These are phyloP conservation scores for Aphelenchoides avenae DNA, from an alignment of 1,140 invertebrate species.

Conservation along the genomic window DNA sequence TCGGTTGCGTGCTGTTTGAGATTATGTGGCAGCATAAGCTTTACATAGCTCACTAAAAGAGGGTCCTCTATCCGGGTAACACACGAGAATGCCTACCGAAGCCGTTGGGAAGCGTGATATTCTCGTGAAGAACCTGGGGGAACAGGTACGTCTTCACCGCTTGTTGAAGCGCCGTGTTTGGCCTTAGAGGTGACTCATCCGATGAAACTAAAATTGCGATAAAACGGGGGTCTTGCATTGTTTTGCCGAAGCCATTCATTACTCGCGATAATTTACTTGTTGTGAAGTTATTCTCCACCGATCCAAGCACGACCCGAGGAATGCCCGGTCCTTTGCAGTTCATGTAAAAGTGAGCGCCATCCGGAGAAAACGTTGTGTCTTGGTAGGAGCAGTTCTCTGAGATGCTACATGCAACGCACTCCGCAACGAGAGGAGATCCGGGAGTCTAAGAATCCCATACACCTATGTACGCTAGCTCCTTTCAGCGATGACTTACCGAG, in stretches of 20 bases:
- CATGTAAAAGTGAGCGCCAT: constrained; percentile 37
- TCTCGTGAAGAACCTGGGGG: constrained; percentile 43
- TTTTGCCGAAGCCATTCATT: no score
- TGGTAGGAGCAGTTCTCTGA: constrained; percentile 47
- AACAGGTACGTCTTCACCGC: constrained; percentile 32
- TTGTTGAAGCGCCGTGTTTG: constrained; percentile 36
- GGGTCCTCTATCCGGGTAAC: neutral
- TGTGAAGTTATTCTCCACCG: constrained; percentile 25
- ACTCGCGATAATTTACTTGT: no score
- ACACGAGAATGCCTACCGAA: constrained; percentile 27
- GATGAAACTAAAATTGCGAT: neutral
- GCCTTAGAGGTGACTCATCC: no score
- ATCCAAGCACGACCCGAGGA: constrained; percentile 28
- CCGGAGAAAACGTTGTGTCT: constrained; percentile 31
- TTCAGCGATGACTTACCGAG: constrained; percentile 6
- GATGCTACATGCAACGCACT: constrained; percentile 38
- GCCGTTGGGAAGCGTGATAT: constrained; percentile 40
- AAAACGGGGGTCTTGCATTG: no score
- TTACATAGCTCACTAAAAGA: constrained; percentile 33
- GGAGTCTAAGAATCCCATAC: constrained; percentile 5
- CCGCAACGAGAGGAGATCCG: constrained; percentile 10
- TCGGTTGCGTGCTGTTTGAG: constrained; percentile 15
- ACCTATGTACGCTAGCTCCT: no score
- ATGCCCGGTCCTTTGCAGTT: constrained; percentile 46
- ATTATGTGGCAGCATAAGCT: constrained; percentile 41